Conservation (phyloP, 2,113 vertebrate genomes). For the Carollia perspicillata region DNA sequence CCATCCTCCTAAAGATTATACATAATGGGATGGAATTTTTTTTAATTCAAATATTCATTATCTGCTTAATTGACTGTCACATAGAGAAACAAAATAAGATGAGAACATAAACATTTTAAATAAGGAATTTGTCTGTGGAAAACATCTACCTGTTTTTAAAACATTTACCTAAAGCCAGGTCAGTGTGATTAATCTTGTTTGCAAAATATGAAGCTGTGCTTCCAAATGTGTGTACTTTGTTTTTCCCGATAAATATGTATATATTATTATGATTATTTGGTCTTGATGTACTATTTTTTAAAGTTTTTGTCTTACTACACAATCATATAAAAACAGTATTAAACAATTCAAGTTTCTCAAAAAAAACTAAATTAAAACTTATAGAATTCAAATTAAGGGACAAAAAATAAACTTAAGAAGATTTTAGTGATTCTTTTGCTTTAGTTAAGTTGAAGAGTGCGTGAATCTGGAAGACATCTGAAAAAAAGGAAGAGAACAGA, state of each 20-base stretch:
- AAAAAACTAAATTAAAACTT: slow-evolving; percentile 9
- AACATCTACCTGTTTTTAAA: background rate
- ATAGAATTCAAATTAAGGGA: background rate
- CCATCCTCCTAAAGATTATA: background rate
- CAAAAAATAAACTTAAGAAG: background rate
- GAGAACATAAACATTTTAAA: background rate
- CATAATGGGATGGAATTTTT: background rate
- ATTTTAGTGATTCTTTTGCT: background rate
- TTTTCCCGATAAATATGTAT: background rate
- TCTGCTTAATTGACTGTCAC: background rate
- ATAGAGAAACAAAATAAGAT: slow-evolving; percentile 5
- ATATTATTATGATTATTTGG: background rate
- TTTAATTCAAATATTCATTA: background rate
- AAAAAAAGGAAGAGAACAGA: no score
- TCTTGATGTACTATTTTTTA: background rate
- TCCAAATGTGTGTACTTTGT: background rate
- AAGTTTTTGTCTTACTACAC: background rate
- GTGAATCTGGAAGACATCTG: background rate
- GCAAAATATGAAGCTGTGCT: background rate
- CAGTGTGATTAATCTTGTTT: slow-evolving; percentile 24
- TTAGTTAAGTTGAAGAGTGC: slow-evolving; percentile 6
- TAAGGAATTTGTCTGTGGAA: background rate
- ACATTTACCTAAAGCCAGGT: background rate
- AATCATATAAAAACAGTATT: background rate
- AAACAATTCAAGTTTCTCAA: slow-evolving; percentile 1